These are phyloP conservation scores for Tetragonula carbonaria DNA, from an alignment of 2,888 invertebrate species.

Conservation along the genomic window DNA sequence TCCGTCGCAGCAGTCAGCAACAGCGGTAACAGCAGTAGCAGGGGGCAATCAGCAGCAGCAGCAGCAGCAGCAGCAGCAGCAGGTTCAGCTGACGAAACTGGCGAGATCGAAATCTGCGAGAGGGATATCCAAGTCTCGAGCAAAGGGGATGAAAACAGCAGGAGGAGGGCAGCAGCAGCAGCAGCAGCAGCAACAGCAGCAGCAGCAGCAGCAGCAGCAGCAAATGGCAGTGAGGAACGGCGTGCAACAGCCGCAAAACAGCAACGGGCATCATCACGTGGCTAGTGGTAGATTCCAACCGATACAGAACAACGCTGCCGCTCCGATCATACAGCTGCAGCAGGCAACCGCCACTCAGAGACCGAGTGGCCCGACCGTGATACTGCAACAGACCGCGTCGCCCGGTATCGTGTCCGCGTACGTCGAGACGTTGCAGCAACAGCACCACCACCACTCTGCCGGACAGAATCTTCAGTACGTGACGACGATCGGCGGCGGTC, in stretches of 20 bases:
- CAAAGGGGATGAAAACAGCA: constrained; percentile 76
- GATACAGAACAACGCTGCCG: constrained; percentile 84
- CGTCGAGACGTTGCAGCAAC: constrained; percentile 89
- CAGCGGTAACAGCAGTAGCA: too few species aligned
- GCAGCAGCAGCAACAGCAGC: constrained; percentile 44
- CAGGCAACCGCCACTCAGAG: constrained; percentile 84
- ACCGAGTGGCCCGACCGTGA: constrained; percentile 87
- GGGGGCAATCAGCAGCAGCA: too few species aligned
- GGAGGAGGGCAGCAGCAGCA: too few species aligned
- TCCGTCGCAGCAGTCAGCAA: too few species aligned
- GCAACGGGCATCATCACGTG: constrained; percentile 51
- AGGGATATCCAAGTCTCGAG: constrained; percentile 71
- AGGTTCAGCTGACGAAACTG: constrained; percentile 66
- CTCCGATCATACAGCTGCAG: constrained; percentile 86
- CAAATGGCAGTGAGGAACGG: constrained; percentile 70
- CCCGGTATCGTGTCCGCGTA: constrained; percentile 87
- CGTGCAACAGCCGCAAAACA: constrained; percentile 63
- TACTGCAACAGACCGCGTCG: constrained; percentile 87
- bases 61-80: too few species aligned
- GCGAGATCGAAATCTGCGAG: constrained; percentile 74
- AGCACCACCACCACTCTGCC: constrained; percentile 80
- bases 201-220: too few species aligned
- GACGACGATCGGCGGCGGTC: constrained; percentile 88
- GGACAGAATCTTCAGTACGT: constrained; percentile 91
- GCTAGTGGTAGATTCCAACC: constrained; percentile 73